These are phyloP conservation scores for Pavo muticus DNA, from an alignment of 2,113 vertebrate genomes.

Conservation along the genomic window DNA sequence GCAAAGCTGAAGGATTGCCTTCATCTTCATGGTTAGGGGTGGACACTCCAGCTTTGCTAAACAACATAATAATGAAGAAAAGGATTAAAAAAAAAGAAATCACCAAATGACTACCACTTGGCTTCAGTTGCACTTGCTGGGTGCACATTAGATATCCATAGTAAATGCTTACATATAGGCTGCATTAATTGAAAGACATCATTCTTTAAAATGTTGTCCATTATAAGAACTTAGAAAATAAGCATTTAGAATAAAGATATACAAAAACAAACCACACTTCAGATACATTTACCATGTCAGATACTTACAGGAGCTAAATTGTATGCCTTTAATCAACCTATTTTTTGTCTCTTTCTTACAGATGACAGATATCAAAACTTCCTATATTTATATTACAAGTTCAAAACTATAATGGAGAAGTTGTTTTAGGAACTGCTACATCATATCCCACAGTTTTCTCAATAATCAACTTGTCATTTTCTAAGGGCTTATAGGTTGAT, in stretches of 20 bases:
- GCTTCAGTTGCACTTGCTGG: background rate
- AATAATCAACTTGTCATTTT: background rate
- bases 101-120: background rate
- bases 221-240: background rate
- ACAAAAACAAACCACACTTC: background rate
- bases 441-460: background rate
- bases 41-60: background rate
- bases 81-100: background rate
- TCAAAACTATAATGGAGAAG: background rate
- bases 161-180: background rate
- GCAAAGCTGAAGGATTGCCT: background rate
- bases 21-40: background rate
- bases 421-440: background rate
- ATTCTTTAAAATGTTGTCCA: background rate
- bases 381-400: background rate
- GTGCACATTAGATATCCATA: background rate
- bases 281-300: background rate
- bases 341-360: background rate
- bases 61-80: background rate
- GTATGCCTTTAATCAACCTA: background rate
- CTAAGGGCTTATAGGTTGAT: background rate
- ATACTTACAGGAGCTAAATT: background rate
- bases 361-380: background rate
- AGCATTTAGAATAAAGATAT: background rate
- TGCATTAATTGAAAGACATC: background rate